Evolutionary conservation across 1,140 invertebrate species (phyloP).

Genomic region (Augochlora pura): DNA sequence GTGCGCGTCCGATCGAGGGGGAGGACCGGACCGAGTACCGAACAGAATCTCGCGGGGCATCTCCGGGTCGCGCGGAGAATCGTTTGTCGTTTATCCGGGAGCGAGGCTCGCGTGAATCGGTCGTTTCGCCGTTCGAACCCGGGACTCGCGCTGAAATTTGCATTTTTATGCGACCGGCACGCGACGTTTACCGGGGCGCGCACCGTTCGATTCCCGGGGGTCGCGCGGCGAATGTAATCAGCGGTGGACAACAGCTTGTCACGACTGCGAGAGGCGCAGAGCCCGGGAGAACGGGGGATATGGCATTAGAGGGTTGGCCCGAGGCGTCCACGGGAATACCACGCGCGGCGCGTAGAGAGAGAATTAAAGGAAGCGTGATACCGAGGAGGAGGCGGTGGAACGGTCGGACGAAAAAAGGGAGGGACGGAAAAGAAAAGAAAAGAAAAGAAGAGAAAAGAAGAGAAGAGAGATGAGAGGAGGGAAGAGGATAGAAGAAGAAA

Average conservation of each 20-base stretch:
- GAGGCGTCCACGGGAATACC: constrained; percentile 5
- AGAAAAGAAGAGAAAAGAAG: not conserved
- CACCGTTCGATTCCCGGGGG: constrained; percentile 65
- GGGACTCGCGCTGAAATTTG: not conserved
- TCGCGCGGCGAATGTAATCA: constrained; percentile 72
- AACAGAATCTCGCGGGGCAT: not conserved
- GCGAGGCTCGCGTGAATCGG: too few relatives aligned
- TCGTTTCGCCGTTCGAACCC: too few relatives aligned
- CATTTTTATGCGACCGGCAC: constrained; percentile 10
- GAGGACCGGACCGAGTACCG: too few relatives aligned
- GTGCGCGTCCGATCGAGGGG: too few relatives aligned
- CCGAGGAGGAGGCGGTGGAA: not conserved
- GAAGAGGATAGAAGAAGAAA: too few relatives aligned
- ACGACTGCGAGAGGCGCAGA: constrained; percentile 42
- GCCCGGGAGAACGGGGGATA: constrained; percentile 42
- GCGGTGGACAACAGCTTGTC: constrained; percentile 38
- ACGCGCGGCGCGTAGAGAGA: constrained; percentile 23
- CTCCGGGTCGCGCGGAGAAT: too few relatives aligned
- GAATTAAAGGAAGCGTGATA: constrained; percentile 11
- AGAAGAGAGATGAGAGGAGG: not conserved
- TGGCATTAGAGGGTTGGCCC: not conserved
- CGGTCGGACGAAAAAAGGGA: not conserved
- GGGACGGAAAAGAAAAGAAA: not conserved
- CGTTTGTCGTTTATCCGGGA: not conserved
- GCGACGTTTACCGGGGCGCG: constrained; percentile 43